Evolutionary conservation across 2,113 vertebrate genomes (phyloP), one percentile per base, ranked within the genome.

Genomic region (Dicentrarchus labrax): DNA sequence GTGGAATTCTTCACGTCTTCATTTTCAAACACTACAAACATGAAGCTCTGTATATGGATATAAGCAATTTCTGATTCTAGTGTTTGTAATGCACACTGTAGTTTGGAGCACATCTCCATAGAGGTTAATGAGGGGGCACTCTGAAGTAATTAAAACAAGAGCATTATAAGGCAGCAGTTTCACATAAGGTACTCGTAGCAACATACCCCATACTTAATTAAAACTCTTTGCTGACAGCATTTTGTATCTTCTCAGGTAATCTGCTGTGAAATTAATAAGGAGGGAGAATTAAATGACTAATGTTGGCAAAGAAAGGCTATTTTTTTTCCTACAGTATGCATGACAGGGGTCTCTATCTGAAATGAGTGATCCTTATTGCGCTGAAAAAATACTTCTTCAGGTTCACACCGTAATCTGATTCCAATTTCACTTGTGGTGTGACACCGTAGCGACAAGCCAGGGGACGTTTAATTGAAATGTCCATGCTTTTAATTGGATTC

Each of bases 181-280:
- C 93, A 91, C 89, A 94, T 92, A 92, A 91, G 85, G 89, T 82
- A 91, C 92, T 93, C 92, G 76, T 74, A 72, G 89, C 92, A 93
- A 91, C 90, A 91, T 89, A 89, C 85, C 92, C 92, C 92, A 90
- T 86, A 92, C 92, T 95, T 95, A 94, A 96, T 96, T 95, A 95
- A 96, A 95, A 94, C 85, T 93, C 90, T 87, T 86, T 89, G 91
- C 88, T 87, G 88, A 94, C 93, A 93, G 89, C 91, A 94, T 93
- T 88, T 90, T 90, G 87, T 95, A 96, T 96, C 95, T 94, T 78
- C 87, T 82, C 88, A 92, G 94, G 95, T 95, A 94, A 96, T 96
- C 94, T 95, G 86, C 91, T 92, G 93, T 94, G 94, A 96, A 95
- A 95, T 95, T 93, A 96, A 95, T 95, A 94, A 95, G 87, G 89